Evolutionary conservation across 2,888 invertebrate genomes (phyloP).

Genomic region (Leucozona laternaria): DNA sequence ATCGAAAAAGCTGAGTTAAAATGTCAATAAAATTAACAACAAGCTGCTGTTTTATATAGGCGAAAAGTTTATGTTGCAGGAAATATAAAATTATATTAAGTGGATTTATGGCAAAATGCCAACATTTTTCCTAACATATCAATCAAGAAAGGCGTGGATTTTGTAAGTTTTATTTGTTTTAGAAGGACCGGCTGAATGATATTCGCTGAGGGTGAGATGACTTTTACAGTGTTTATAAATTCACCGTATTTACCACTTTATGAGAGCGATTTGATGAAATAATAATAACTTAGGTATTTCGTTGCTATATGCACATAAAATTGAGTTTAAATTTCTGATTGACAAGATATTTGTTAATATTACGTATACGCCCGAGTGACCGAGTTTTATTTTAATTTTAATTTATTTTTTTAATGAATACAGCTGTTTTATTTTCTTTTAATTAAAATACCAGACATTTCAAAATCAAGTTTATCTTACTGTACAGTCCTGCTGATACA

Average conservation of each 20-base stretch:
- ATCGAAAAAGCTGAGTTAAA: slow-evolving; percentile 25
- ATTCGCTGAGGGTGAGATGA: neutral
- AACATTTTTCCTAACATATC: slow-evolving; percentile 57
- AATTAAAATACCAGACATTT: neutral
- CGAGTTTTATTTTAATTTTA: slow-evolving; percentile 1
- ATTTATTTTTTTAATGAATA: neutral
- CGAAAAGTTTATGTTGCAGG: slow-evolving; percentile 33
- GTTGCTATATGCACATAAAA: neutral
- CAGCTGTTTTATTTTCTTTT: neutral
- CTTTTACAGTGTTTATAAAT: slow-evolving; percentile 10
- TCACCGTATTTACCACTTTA: neutral
- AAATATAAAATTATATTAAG: slow-evolving; percentile 44
- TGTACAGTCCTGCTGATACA: neutral
- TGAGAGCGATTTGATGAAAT: neutral
- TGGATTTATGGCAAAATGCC: slow-evolving; percentile 62
- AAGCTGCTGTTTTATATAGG: slow-evolving; percentile 31
- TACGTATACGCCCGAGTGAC: slow-evolving; percentile 57
- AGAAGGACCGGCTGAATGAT: slow-evolving; percentile 20
- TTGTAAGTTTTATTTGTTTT: slow-evolving; percentile 36
- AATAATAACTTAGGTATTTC: slow-evolving; percentile 10
- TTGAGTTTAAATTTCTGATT: neutral
- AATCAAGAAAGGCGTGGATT: slow-evolving; percentile 44
- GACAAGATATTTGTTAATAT: slow-evolving; percentile 22
- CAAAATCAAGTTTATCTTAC: too few species aligned
- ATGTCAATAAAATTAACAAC: slow-evolving; percentile 62